A percentile compares a stretch with the other conserved stretches of the same genome.
Conservation (phyloP, 2,113 vertebrate genomes). For the Erythrocercus mccallii region DNA sequence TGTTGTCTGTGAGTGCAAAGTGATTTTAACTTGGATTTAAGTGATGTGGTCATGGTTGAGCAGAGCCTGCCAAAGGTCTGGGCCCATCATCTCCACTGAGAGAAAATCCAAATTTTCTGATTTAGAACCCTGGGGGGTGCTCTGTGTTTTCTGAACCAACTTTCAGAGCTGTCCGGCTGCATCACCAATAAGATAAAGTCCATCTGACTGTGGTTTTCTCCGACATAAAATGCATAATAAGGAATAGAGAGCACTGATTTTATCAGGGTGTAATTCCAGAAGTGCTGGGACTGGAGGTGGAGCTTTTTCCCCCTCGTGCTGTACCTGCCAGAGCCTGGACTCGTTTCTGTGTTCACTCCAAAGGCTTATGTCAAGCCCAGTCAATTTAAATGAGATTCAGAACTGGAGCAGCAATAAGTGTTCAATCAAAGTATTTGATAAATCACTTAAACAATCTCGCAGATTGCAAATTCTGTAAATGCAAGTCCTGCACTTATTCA, state of each 20-base stretch:
- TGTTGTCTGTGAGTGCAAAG: neutral
- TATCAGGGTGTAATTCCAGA: neutral
- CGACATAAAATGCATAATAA: neutral
- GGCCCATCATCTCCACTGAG: neutral
- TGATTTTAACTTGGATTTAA: neutral
- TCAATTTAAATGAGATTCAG: constrained; percentile 61
- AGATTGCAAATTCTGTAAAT: constrained; percentile 66
- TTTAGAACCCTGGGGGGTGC: neutral
- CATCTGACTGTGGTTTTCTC: neutral
- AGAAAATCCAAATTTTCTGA: rapidly evolving
- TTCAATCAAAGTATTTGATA: constrained; percentile 65
- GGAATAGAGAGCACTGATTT: neutral
- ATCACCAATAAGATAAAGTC: neutral
- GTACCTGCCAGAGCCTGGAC: neutral
- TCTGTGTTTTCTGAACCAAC: neutral
- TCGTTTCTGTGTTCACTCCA: neutral
- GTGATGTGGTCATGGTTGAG: neutral
- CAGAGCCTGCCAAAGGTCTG: neutral
- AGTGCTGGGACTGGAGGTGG: neutral
- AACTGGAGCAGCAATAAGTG: constrained; percentile 38
- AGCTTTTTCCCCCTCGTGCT: neutral
- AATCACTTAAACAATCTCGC: constrained; percentile 66
- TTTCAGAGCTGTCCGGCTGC: neutral
- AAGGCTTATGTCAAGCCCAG: constrained; percentile 48
- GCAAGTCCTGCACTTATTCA: constrained; percentile 59